phyloP scores from a whole-genome alignment of 2,113 vertebrate species.

The Lepidothrix coronata region DNA sequence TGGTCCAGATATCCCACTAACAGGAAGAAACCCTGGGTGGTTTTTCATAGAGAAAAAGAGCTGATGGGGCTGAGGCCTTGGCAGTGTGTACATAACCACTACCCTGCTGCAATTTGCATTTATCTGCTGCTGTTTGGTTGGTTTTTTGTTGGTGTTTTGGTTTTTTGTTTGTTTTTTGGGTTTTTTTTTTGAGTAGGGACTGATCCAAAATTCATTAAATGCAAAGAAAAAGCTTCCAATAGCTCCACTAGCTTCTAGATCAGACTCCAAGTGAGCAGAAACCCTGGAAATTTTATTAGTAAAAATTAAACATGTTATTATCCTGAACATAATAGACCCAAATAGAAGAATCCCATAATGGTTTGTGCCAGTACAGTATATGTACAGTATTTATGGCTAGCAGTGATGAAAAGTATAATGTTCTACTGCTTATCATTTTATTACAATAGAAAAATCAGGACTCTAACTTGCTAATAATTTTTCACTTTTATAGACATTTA shows the following conservation, averaged over 20 bases:
- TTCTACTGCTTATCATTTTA: slow-evolving; percentile 49
- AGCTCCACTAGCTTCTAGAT: neutral
- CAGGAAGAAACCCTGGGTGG: neutral
- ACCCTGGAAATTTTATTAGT: slow-evolving; percentile 34
- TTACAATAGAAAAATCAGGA: slow-evolving; percentile 54
- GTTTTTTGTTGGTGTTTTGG: neutral
- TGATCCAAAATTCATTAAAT: neutral
- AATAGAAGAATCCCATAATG: slow-evolving; percentile 54
- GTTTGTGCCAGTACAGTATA: slow-evolving; percentile 40
- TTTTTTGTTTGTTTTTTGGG: neutral
- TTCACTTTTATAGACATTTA: slow-evolving; percentile 68
- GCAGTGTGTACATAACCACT: no score
- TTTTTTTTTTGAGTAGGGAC: neutral
- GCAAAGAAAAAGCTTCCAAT: neutral
- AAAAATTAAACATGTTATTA: slow-evolving; percentile 52
- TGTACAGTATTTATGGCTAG: slow-evolving; percentile 26
- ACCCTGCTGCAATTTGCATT: neutral
- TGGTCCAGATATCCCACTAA: neutral
- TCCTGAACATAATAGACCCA: slow-evolving; percentile 40
- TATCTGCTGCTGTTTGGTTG: neutral
- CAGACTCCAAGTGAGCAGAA: neutral
- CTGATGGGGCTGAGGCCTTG: neutral
- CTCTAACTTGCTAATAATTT: slow-evolving; percentile 55
- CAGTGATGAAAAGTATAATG: slow-evolving; percentile 34
- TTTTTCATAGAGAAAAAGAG: neutral